These are phyloP conservation scores for Rhorus exstirpatorius DNA, from an alignment of 2,888 invertebrate species.

Conservation along the genomic window DNA sequence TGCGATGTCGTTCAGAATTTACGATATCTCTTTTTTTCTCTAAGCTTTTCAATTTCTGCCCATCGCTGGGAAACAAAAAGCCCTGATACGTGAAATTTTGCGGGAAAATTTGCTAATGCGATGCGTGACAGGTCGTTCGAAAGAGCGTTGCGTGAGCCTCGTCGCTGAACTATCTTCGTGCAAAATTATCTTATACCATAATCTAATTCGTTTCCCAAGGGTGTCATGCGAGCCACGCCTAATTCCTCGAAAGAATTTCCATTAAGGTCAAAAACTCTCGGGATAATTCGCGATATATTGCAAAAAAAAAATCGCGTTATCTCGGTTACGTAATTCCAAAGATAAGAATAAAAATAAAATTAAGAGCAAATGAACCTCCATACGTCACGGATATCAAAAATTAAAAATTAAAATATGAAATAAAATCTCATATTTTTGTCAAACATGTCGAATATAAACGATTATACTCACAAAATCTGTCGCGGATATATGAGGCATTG, in stretches of 20 bases:
- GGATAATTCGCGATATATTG: not conserved
- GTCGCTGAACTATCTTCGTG: slow-evolving; percentile 11
- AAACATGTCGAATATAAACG: no score
- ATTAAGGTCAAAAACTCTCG: slow-evolving; percentile 46
- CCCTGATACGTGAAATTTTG: no score
- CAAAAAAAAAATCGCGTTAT: slow-evolving; percentile 4
- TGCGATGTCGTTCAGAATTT: not conserved
- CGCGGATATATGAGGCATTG: no score
- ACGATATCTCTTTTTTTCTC: not conserved
- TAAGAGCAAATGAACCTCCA: not conserved
- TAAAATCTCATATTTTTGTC: no score
- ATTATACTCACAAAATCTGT: no score
- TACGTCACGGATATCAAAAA: no score
- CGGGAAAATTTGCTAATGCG: no score
- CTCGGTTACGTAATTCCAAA: slow-evolving; percentile 11
- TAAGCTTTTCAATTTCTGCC: not conserved
- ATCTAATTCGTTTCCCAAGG: slow-evolving; percentile 38
- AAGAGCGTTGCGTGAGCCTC: slow-evolving; percentile 50
- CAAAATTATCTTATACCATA: slow-evolving; percentile 27
- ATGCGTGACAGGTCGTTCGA: slow-evolving; percentile 38
- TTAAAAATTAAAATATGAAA: no score
- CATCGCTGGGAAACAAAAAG: no score
- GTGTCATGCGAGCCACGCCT: slow-evolving; percentile 57
- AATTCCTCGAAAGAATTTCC: slow-evolving; percentile 54
- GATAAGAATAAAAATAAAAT: not conserved